phyloP scores from a whole-genome alignment of 2,113 vertebrate species.

The Crocuta crocuta region DNA sequence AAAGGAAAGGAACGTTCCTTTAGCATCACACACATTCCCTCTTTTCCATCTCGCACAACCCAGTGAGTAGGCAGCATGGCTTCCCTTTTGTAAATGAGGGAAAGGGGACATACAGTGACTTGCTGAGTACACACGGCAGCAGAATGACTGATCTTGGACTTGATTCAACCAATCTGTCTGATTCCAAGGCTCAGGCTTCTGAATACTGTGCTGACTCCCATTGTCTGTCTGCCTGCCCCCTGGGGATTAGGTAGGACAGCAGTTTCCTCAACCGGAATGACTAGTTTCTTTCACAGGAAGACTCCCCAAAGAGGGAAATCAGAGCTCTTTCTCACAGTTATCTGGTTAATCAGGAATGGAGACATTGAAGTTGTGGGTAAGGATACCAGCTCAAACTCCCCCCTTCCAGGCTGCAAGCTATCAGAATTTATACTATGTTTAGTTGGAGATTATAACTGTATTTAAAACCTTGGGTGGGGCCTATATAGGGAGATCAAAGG shows the following conservation, averaged over 20 bases:
- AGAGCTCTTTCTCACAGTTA: not conserved
- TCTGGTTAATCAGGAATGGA: not conserved
- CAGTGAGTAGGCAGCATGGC: accelerated
- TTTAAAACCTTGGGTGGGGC: not conserved
- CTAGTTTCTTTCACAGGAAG: slow-evolving; percentile 34
- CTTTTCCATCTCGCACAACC: not conserved
- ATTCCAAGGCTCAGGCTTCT: not conserved
- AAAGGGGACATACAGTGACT: not conserved
- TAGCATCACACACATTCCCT: not conserved
- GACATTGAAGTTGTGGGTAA: not conserved
- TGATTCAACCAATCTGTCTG: not conserved
- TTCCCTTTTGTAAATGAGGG: not conserved
- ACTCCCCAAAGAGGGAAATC: not conserved
- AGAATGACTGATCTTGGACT: not conserved
- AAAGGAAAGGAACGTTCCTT: not conserved
- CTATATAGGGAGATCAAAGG: slow-evolving; percentile 38
- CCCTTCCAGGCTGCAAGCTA: not conserved
- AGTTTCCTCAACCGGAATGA: slow-evolving; percentile 5
- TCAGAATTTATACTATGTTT: not conserved
- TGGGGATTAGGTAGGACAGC: not conserved
- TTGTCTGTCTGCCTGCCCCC: not conserved
- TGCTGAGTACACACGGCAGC: not conserved
- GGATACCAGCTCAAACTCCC: not conserved
- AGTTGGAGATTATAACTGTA: not conserved
- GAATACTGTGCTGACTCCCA: not conserved